These are phyloP conservation scores for Ennomos quercinarius DNA, from an alignment of 2,888 invertebrate genomes.

Conservation along the genomic window DNA sequence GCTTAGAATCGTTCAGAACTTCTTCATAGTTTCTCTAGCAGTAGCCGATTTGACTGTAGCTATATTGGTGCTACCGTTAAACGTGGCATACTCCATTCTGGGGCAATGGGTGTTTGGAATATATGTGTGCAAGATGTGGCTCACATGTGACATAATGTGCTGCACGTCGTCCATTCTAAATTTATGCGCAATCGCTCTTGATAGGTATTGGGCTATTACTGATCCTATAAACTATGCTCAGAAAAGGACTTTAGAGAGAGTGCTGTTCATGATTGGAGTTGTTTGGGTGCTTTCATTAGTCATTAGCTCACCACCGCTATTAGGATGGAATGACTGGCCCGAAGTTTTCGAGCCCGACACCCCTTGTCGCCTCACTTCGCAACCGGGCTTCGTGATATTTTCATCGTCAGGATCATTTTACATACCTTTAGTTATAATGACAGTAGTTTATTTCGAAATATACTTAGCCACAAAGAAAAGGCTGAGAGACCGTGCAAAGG, in stretches of 20 bases:
- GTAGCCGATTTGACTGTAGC: slow-evolving; percentile 97
- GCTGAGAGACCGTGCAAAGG: slow-evolving; percentile 92
- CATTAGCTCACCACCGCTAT: slow-evolving; percentile 95
- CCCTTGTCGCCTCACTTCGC: slow-evolving; percentile 93
- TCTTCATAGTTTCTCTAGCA: slow-evolving; percentile 97
- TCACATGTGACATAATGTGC: slow-evolving; percentile 97
- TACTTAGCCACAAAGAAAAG: slow-evolving; percentile 96
- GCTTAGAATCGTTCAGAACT: slow-evolving; percentile 96
- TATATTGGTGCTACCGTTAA: slow-evolving; percentile 95
- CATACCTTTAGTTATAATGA: slow-evolving; percentile 97
- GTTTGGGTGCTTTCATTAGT: slow-evolving; percentile 94
- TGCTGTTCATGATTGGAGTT: slow-evolving; percentile 93
- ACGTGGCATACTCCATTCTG: slow-evolving; percentile 95
- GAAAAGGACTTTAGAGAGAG: slow-evolving; percentile 94
- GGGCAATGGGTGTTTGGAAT: slow-evolving; percentile 98
- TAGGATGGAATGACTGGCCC: slow-evolving; percentile 98
- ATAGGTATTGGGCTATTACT: slow-evolving; percentile 97
- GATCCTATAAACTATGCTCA: slow-evolving; percentile 98
- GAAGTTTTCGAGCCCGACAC: slow-evolving; percentile 91
- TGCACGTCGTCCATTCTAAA: slow-evolving; percentile 98
- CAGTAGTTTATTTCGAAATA: slow-evolving; percentile 97
- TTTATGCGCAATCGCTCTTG: slow-evolving; percentile 96
- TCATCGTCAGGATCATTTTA: slow-evolving; percentile 97
- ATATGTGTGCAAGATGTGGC: slow-evolving; percentile 97
- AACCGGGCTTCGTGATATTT: slow-evolving; percentile 96